phyloP scores from a whole-genome alignment of 1,140 invertebrate genomes.

The Leptinotarsa defecta region DNA sequence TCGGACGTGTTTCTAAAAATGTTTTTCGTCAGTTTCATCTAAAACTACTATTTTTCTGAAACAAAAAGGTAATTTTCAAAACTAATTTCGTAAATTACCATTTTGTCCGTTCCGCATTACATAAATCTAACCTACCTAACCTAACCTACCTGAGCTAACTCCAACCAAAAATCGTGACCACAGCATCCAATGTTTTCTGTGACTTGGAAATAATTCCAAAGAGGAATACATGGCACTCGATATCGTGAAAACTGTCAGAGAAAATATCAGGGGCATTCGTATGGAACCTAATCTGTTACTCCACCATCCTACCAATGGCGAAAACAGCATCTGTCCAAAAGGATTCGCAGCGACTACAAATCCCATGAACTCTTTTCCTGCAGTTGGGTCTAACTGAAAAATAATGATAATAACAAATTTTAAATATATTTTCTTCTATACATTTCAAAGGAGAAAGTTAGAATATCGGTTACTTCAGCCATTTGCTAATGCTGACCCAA shows the following conservation, averaged over 20 bases:
- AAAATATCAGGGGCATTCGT: constrained; percentile 72
- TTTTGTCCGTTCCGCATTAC: too few relatives aligned
- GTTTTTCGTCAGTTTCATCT: too few relatives aligned
- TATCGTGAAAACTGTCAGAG: constrained; percentile 73
- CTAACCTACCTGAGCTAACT: constrained; percentile 82
- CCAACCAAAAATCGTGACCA: constrained; percentile 80
- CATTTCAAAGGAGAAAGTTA: too few relatives aligned
- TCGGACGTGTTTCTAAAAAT: too few relatives aligned
- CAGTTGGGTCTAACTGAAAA: constrained; percentile 74
- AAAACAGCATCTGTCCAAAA: constrained; percentile 85
- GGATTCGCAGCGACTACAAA: constrained; percentile 87
- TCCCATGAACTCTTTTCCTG: constrained; percentile 82
- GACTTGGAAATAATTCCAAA: constrained; percentile 66
- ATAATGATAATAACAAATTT: background rate
- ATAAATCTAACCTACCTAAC: constrained; percentile 65
- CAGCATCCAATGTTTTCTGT: constrained; percentile 74
- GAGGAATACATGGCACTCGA: constrained; percentile 82
- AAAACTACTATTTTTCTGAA: too few relatives aligned
- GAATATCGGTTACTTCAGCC: too few relatives aligned
- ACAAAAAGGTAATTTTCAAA: too few relatives aligned
- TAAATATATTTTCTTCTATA: too few relatives aligned
- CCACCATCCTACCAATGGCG: constrained; percentile 85
- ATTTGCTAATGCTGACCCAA: too few relatives aligned
- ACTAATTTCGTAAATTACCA: too few relatives aligned
- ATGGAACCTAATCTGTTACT: constrained; percentile 74